Base-by-base conservation (phyloP, 2,888 invertebrate genomes). In the Rugalucina vietnamica region DNA sequence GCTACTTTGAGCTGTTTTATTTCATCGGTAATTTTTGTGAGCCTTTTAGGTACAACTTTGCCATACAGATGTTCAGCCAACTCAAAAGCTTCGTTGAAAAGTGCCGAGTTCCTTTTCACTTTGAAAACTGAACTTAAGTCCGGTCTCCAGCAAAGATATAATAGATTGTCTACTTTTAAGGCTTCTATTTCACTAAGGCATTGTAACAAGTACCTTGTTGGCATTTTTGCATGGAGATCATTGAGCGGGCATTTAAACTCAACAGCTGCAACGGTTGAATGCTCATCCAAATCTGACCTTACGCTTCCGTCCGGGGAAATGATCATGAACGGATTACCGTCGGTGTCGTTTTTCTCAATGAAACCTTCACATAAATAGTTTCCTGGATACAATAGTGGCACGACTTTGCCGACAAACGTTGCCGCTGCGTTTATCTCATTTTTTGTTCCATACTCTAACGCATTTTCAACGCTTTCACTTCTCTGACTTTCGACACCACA, bases 221-320 rank as follows among this genome's bases (percentile, higher is more conserved):
- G 80, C 5, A 80, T 2, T 0, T 29, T 29, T n/a, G 57, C 50
- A 21, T 81, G 81, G 18, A 81, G 2, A 8, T 70, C 50, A 43
- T 43, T 43, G 43, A 43, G 43, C 18, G 43, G 43, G 18, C 43
- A 43, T 21, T n/a, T 24, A 1, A 81, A 32, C 49, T 69, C 80
- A 5, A 75, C 14, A 3, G 24, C 60, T 1, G 32, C 57, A 21
- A 37, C 29, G 12, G 65, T 73, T 36, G 49, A 14, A 27, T 43
- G 12, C 4, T 18, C 0, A 10, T 50, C 43, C 37, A 24, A 5
- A 14, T 29, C 14, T 0, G 14, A 0, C 5, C 65, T 12, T 0
- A 80, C 24, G 34, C 80, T 80, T 8, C 80, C 80, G 24, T 80
- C 80, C 21, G 80, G 74, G 4, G 74, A 74, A 1, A 80, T 65